phyloP scores from a whole-genome alignment of 92 coral and sea anemone genomes.

The Porites divaricata region DNA sequence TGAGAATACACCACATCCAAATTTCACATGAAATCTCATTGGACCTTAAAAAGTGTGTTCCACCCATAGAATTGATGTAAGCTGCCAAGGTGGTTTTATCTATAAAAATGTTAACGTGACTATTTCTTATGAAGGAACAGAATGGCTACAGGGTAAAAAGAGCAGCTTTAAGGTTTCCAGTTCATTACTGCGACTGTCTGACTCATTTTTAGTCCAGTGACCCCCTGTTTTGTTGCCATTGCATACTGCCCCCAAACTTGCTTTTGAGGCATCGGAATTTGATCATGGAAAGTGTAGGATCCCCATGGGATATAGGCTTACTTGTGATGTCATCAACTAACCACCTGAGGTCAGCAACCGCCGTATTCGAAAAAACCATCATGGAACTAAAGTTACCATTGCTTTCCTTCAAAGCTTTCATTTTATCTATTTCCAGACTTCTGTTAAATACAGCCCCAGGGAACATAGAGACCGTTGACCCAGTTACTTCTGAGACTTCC shows the following conservation, averaged over 20 bases:
- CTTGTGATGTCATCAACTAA: conserved; percentile 40
- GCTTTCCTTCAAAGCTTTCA: conserved; percentile 39
- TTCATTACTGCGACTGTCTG: conserved; percentile 7
- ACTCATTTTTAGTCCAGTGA: conserved; percentile 14
- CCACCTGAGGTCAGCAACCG: conserved; percentile 43
- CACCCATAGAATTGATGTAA: conserved; percentile 52
- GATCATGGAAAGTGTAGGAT: conserved; percentile 23
- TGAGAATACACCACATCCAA: conserved; percentile 42
- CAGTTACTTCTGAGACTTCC: conserved; percentile 53
- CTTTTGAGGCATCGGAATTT: conserved; percentile 50
- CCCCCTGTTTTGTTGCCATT: conserved; percentile 17
- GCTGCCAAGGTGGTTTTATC: conserved; percentile 53
- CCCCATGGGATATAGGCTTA: conserved; percentile 36
- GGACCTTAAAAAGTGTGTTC: conserved; percentile 36
- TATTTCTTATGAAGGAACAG: conserved; percentile 5
- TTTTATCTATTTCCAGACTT: conserved; percentile 57
- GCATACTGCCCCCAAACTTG: conserved; percentile 36
- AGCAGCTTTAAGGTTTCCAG: conserved; percentile 32
- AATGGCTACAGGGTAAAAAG: conserved; percentile 49
- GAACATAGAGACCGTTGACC: conserved; percentile 56
- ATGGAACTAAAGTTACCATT: conserved; percentile 44
- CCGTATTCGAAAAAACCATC: conserved; percentile 21
- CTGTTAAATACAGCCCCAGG: conserved; percentile 54
- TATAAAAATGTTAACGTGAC: conserved; percentile 6
- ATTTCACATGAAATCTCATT: conserved; percentile 48